These are phyloP conservation scores for Martes martes DNA, from an alignment of 2,113 vertebrate genomes.

Conservation along the genomic window DNA sequence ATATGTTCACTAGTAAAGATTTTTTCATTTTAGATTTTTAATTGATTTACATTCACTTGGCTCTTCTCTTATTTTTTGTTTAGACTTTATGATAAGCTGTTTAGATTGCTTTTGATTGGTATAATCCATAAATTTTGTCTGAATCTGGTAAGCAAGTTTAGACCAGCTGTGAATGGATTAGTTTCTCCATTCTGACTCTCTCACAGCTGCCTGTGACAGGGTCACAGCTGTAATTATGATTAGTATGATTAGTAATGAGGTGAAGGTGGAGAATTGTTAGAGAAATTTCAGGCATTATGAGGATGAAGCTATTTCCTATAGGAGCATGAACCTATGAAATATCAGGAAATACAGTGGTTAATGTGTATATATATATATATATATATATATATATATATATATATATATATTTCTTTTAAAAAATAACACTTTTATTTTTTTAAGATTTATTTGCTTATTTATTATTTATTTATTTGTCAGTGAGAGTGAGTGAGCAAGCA, in stretches of 20 bases:
- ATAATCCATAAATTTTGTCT: conserved; percentile 57
- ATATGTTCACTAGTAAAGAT: neutral
- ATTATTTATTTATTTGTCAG: neutral
- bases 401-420: neutral
- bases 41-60: conserved; percentile 18
- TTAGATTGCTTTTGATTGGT: conserved; percentile 58
- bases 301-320: neutral
- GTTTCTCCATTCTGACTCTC: conserved; percentile 32
- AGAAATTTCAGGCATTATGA: conserved; percentile 31
- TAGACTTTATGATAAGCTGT: conserved; percentile 44
- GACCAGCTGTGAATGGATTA: conserved; percentile 58
- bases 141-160: conserved; percentile 50
- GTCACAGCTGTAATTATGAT: conserved; percentile 54
- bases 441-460: neutral
- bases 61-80: conserved; percentile 52
- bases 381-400: too few species aligned
- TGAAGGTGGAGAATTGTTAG: conserved; percentile 35
- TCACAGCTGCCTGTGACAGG: conserved; percentile 34
- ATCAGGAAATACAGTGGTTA: neutral
- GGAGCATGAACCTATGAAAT: neutral
- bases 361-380: neutral
- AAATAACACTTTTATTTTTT: neutral
- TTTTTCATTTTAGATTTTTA: neutral
- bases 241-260: conserved; percentile 52
- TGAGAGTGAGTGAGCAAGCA: too few species aligned